Base-by-base conservation (phyloP, 1,140 invertebrate species). In the Venturia canescens region DNA sequence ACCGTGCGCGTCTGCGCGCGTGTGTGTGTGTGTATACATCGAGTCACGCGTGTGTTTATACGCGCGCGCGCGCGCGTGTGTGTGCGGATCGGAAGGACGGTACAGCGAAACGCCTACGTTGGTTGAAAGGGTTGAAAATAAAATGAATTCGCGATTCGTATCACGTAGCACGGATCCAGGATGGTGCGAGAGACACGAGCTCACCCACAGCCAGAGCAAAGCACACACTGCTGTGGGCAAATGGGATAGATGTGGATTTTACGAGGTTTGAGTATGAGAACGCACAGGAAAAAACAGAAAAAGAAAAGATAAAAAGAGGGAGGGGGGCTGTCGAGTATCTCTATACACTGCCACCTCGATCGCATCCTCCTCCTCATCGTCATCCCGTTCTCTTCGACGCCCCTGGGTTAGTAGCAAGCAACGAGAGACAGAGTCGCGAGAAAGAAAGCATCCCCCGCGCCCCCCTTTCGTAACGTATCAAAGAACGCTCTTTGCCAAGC, bases 71-170 rank as follows among this genome's bases (percentile, higher is more conserved):
- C n/a, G n/a, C n/a, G 18, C 2, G 53, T 75, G 21, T 75, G 16
- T 78, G 60, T 69, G 60, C 27, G 60, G 3, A 26, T 18, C 3
- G 15, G 29, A 16, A 16, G 11, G 66, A 31, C 3, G 29, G 66
- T 31, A 31, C 16, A 29, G 13, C 29, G 29, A 63, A 77, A 31
- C 29, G 78, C 80, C 23, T 69, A 74, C 79, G 82, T 80, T 72
- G 84, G 69, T 83, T 84, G 86, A 85, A 89, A 88, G 87, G 88
- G 88, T 89, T 89, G 88, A 84, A 88, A 89, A 89, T 88, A 87
- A 89, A 88, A 88, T 87, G 87, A 87, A 85, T 88, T 84, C 66
- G 70, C 83, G 84, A 89, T 88, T 87, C 87, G 82, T 81, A 85
- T 87, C 88, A 89, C 88, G 88, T 85, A 83, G 86, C 53, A 48